phyloP scores from a whole-genome alignment of 1,140 invertebrate species.

The Philaenus spumarius region DNA sequence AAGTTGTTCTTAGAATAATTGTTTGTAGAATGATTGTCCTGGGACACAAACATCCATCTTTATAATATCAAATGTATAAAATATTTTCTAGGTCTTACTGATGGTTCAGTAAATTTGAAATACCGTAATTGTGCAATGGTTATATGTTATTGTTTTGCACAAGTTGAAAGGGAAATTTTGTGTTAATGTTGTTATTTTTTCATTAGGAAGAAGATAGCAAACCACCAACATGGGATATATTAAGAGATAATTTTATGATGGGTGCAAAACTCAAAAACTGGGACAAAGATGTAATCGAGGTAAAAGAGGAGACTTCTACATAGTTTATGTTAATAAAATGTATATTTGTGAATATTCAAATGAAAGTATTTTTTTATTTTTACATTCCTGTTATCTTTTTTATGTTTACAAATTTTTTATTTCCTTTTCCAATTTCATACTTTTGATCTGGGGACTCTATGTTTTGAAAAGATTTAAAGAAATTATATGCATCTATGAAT shows the following conservation, averaged over 20 bases:
- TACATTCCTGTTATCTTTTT: no score
- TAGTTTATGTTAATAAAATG: no score
- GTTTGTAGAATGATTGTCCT: not conserved
- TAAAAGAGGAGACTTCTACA: conserved; percentile 13
- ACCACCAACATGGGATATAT: conserved; percentile 39
- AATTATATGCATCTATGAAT: no score
- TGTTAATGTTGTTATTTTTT: not conserved
- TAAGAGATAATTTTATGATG: conserved; percentile 50
- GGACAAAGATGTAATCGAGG: conserved; percentile 38
- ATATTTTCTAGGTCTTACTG: not conserved
- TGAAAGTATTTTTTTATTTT: no score
- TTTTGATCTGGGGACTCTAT: no score
- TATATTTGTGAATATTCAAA: no score
- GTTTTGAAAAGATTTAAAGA: no score
- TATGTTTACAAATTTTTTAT: no score
- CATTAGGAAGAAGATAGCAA: conserved; percentile 10
- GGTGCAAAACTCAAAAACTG: conserved; percentile 50
- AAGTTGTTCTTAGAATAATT: no score
- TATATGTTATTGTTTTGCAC: not conserved
- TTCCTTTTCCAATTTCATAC: no score
- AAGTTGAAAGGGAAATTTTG: not conserved
- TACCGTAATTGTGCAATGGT: not conserved
- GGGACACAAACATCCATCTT: not conserved
- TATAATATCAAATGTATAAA: not conserved
- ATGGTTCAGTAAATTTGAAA: not conserved